Evolutionary conservation across 2,113 vertebrate species (phyloP).

Genomic region (Arizona elegans): DNA sequence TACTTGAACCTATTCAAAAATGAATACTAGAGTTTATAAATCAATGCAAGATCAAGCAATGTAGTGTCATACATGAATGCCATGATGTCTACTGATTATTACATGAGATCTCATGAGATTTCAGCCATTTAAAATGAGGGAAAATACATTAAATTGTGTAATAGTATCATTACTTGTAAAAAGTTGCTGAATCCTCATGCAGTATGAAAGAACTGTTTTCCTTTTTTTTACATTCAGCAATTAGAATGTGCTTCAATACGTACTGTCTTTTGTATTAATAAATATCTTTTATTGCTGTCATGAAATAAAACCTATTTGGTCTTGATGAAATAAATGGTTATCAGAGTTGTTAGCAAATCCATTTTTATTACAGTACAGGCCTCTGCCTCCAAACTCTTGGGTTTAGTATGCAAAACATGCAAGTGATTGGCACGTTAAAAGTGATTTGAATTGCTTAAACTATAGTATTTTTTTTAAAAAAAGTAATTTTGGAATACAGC

Average conservation of each 20-base stretch:
- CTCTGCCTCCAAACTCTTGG: neutral
- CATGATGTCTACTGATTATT: neutral
- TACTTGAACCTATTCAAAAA: neutral
- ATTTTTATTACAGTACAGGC: neutral
- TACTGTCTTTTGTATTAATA: neutral
- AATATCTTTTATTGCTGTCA: neutral
- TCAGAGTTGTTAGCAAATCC: neutral
- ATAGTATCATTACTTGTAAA: neutral
- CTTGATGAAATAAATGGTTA: neutral
- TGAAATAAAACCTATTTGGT: neutral
- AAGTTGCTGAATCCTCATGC: neutral
- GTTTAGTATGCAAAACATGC: neutral
- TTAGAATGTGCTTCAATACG: neutral
- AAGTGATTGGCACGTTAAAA: neutral
- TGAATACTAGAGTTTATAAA: neutral
- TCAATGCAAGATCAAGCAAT: neutral
- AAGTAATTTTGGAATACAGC: neutral
- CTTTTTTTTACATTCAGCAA: neutral
- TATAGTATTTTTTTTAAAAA: neutral
- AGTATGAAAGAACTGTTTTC: neutral
- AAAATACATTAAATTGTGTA: neutral
- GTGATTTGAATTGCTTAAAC: neutral
- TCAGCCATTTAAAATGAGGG: neutral
- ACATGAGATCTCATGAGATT: neutral
- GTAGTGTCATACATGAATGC: neutral